These are phyloP conservation scores for Schizopygopsis pylzovi DNA, from an alignment of 2,797 vertebrate species.

Conservation along the genomic window DNA sequence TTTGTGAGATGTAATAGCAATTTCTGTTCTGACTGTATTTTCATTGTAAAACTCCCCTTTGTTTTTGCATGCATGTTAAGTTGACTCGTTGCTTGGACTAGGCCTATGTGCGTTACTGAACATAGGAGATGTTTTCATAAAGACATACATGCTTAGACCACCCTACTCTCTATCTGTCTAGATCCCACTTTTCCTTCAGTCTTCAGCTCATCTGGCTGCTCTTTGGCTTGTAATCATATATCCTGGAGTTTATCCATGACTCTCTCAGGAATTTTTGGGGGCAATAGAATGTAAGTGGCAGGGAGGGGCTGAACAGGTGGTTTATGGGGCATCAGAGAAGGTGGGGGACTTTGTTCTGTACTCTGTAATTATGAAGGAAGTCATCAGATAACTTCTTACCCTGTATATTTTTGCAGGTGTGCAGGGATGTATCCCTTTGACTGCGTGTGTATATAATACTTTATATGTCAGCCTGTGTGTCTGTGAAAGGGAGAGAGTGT, in stretches of 20 bases:
- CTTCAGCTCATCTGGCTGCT: slow-evolving; percentile 40
- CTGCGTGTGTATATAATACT: slow-evolving; percentile 69
- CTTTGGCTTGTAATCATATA: slow-evolving; percentile 67
- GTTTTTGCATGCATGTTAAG: background rate
- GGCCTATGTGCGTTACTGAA: background rate
- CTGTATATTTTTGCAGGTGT: slow-evolving; percentile 84
- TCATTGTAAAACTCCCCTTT: background rate
- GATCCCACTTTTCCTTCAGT: background rate
- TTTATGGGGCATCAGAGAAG: slow-evolving; percentile 67
- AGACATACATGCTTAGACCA: slow-evolving; percentile 21
- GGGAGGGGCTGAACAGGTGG: slow-evolving; percentile 78
- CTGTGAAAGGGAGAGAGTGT: slow-evolving; percentile 35
- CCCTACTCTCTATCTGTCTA: slow-evolving; percentile 7
- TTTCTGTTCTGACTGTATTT: background rate
- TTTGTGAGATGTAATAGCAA: background rate
- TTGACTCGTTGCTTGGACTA: background rate
- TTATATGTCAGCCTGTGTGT: slow-evolving; percentile 43
- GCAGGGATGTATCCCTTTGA: slow-evolving; percentile 62
- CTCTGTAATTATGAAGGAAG: slow-evolving; percentile 82
- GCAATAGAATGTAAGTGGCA: slow-evolving; percentile 70
- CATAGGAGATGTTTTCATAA: background rate
- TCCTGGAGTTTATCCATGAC: slow-evolving; percentile 76
- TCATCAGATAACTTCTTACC: slow-evolving; percentile 77
- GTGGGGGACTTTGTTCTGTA: slow-evolving; percentile 55
- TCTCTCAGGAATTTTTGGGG: slow-evolving; percentile 74